Evolutionary conservation across 2,113 vertebrate species (phyloP), one percentile per base, ranked within the genome.

Genomic region (Myrmecophaga tridactyla): DNA sequence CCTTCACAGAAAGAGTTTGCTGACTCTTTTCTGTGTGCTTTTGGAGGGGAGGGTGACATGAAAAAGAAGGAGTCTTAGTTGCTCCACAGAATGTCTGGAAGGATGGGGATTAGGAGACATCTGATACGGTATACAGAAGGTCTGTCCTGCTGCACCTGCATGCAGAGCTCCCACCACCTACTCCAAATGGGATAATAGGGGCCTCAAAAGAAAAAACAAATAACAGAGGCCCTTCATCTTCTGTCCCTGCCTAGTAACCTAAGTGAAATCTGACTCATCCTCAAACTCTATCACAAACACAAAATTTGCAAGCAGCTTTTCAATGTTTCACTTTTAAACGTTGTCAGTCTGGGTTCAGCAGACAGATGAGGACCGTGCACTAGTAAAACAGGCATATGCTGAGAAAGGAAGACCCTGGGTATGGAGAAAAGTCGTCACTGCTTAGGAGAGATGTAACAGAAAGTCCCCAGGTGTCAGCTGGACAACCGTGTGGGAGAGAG

Each of bases 301-400:
- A 21, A 10, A 76, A 58, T 27, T 89, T 18, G 34, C 20, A 58
- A 83, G 72, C 7, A 72, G 46, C 25, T 82, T 58, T 46, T 23
- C 31, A 51, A 15, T 27, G 17, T 75, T 80, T 89, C n/a, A 92
- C 0, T 93, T 93, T 92, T 82, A 94, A 93, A 53, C 29, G 39
- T 13, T 53, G 58, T 69, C 34, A 53, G 34, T 20, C 0, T 20
- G 77, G 23, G 34, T 60, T 46, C 53, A 56, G 29, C 62, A 82
- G 41, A 75, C 41, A 63, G 7, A 17, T 1, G 41, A 36, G 36
- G 6, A 11, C 2, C 34, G 12, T 60, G 53, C 11, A 36, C 12
- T 41, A 25, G 23, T 21, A 53, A 58, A 76, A 85, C 29, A 41
- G 43, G 29, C 14, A 27, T 23, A 25, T 0, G 9, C 1, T 1